These are phyloP conservation scores for Thalassoma bifasciatum DNA, from an alignment of 2,113 vertebrate species.

Conservation along the genomic window DNA sequence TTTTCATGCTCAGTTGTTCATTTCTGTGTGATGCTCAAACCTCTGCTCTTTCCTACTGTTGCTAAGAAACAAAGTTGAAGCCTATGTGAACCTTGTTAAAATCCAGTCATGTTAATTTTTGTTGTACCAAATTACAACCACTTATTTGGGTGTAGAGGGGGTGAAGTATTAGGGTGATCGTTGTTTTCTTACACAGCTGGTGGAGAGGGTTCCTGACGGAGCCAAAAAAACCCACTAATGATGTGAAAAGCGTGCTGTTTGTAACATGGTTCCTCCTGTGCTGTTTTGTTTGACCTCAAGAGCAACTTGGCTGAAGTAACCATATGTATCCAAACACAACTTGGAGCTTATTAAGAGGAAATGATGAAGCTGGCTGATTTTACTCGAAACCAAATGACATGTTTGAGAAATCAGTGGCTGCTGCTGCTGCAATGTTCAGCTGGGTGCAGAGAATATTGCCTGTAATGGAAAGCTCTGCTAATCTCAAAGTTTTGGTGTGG, in stretches of 20 bases:
- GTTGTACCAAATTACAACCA: background rate
- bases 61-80: background rate
- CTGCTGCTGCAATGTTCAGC: background rate
- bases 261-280: background rate
- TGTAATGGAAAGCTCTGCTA: background rate
- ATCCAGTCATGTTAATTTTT: conserved; percentile 1
- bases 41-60: background rate
- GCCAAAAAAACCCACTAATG: background rate
- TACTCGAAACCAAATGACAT: background rate
- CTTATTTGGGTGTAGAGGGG: background rate
- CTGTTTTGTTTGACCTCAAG: background rate
- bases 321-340: too few relatives aligned
- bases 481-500: background rate
- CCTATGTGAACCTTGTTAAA: background rate
- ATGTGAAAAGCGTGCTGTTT: background rate
- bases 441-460: background rate
- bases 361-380: background rate
- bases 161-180: background rate
- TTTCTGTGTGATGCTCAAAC: background rate
- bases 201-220: background rate
- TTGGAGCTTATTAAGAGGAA: background rate
- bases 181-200: background rate
- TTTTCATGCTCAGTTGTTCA: background rate
- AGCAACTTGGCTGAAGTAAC: background rate
- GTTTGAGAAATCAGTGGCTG: background rate